Evolutionary conservation across 2,113 vertebrate species (phyloP).

Genomic region (Neotoma lepida): DNA sequence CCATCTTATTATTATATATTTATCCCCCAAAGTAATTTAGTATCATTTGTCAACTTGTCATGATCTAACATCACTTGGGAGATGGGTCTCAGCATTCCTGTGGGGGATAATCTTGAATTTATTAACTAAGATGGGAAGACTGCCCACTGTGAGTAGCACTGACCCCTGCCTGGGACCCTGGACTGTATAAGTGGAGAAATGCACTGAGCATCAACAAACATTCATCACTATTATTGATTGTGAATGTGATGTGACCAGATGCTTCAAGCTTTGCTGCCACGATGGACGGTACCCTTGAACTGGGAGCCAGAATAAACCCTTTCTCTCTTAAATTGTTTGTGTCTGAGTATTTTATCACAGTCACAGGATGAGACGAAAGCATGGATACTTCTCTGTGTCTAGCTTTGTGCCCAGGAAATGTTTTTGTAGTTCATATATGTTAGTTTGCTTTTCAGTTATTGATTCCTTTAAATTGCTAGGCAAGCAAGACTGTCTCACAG

Average conservation of each 20-base stretch:
- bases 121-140: not conserved
- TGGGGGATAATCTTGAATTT: not conserved
- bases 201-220: not conserved
- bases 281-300: not conserved
- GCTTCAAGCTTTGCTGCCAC: no score
- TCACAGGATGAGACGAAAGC: not conserved
- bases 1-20: not conserved
- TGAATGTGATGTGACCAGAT: not conserved
- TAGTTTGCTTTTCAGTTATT: not conserved
- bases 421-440: not conserved
- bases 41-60: not conserved
- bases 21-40: no score
- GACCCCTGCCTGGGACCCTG: not conserved
- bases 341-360: not conserved
- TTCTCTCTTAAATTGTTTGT: not conserved
- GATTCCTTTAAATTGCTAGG: not conserved
- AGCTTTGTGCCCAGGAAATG: not conserved
- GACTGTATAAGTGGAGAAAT: no score
- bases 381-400: not conserved
- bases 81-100: not conserved
- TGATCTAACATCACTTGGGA: not conserved
- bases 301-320: not conserved
- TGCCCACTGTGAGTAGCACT: not conserved
- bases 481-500: not conserved
- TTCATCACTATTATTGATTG: no score